Percentiles rank a stretch among this genome's conserved stretches.
Conservation (phyloP, 2,113 vertebrate genomes). For the Notechis scutatus region DNA sequence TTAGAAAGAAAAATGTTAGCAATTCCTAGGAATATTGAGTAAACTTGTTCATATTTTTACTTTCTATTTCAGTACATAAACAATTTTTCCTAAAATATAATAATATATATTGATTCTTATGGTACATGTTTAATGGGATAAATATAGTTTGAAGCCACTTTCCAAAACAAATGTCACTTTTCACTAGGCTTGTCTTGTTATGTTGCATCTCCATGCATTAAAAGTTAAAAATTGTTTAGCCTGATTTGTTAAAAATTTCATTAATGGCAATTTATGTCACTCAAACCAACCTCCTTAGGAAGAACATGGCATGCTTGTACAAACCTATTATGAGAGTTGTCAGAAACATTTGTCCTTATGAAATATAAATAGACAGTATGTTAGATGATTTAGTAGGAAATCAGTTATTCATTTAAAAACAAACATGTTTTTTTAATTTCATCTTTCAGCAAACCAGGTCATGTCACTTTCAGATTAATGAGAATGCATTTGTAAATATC, state of each 20-base stretch:
- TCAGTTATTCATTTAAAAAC: conserved; percentile 78
- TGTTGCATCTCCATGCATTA: conserved; percentile 75
- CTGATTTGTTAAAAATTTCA: conserved; percentile 89
- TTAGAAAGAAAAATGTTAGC: neutral
- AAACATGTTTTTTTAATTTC: conserved; percentile 66
- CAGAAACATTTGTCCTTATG: conserved; percentile 92
- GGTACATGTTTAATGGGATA: conserved; percentile 61
- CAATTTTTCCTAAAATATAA: conserved; percentile 62
- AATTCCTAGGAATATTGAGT: neutral
- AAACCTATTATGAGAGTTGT: conserved; percentile 90
- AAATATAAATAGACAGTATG: conserved; percentile 83
- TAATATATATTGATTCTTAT: conserved; percentile 66
- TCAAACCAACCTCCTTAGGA: conserved; percentile 74
- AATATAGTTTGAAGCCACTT: conserved; percentile 67
- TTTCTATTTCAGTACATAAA: conserved; percentile 33
- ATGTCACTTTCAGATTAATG: conserved; percentile 54
- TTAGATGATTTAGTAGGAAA: conserved; percentile 75
- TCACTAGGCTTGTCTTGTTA: conserved; percentile 69
- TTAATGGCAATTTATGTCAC: conserved; percentile 90
- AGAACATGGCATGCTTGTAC: conserved; percentile 82
- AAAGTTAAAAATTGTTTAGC: conserved; percentile 88
- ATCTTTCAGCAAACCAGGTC: conserved; percentile 67
- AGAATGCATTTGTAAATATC: conserved; percentile 41
- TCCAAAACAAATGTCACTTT: conserved; percentile 71
- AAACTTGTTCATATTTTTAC: neutral